Evolutionary conservation across 2,888 invertebrate genomes (phyloP), one percentile per base, ranked within the genome.

Genomic region (Tenthredo amoena): DNA sequence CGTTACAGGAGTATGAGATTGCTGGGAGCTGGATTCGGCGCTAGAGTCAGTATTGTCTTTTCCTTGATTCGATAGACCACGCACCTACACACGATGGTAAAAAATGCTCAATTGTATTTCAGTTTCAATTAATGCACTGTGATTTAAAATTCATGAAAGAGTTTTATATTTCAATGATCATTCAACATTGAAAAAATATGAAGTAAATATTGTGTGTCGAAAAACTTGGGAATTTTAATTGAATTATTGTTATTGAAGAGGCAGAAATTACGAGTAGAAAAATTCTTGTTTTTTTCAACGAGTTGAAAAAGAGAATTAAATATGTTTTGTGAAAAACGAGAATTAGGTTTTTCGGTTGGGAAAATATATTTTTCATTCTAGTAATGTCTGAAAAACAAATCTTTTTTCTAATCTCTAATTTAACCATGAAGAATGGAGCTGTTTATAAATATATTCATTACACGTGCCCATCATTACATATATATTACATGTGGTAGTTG

Each of bases 21-120:
- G 84, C 88, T 34, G 89, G 85, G 37, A 89, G 71, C 88, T 90
- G 6, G 88, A 84, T 12, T 88, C 88, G 21, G 71, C 12, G 21
- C 65, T 58, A n/a, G 37, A 71, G 21, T 85, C 85, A 2, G 79
- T 10, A 34, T 21, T 88, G 31, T 92, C 92, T 50, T 91, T 89
- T 71, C 92, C 92, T 87, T 93, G 93, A 86, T 89, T 92, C 77
- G 93, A 93, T 86, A 93, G 89, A 65, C 93, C 93, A 86, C 93
- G 93, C 15, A 93, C 91, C 93, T 93, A 47, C 18, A n/a, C 18
- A 83, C 12, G 3, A 65, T 21, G 9, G 26, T 58, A 10, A 47
- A 26, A 77, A 77, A 50, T 50, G 15, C 15, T 15, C 15, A 40
- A 68, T 40, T 65, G 31, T 12, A 77, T 65, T 31, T 15, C 12